Evolutionary conservation across 2,888 invertebrate genomes (phyloP).

Genomic region (Tuberolachnus salignus): DNA sequence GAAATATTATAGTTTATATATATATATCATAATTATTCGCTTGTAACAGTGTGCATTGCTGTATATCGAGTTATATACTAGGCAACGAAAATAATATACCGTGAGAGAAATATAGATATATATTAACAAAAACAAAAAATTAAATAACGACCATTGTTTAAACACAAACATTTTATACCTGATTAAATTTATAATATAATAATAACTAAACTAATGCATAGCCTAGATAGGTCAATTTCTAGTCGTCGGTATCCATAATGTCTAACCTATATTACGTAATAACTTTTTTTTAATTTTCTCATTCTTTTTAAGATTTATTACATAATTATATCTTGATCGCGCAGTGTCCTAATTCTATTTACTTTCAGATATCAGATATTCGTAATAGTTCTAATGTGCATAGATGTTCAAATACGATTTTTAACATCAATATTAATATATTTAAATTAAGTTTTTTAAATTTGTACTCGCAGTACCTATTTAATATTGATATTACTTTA

Average conservation of each 20-base stretch:
- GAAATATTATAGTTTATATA: conserved; percentile 1
- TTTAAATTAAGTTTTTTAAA: too few species aligned
- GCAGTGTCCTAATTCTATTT: neutral
- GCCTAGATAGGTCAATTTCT: conserved; percentile 2
- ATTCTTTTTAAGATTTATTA: neutral
- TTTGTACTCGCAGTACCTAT: too few species aligned
- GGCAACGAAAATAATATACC: neutral
- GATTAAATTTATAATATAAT: conserved; percentile 14
- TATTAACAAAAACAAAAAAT: neutral
- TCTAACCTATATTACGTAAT: conserved; percentile 20
- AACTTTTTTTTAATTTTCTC: conserved; percentile 4
- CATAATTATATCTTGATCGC: conserved; percentile 20
- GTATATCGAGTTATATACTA: neutral
- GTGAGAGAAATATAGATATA: neutral
- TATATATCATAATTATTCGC: too few species aligned
- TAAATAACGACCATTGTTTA: neutral
- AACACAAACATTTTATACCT: neutral
- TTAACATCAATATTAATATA: too few species aligned
- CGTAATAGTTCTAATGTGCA: too few species aligned
- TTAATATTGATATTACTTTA: too few species aligned
- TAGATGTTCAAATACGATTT: too few species aligned
- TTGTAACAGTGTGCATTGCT: too few species aligned
- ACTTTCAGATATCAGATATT: neutral
- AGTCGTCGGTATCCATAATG: neutral
- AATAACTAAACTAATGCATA: neutral